Evolutionary conservation across 2,113 vertebrate species (phyloP).

Genomic region (Neofelis nebulosa): DNA sequence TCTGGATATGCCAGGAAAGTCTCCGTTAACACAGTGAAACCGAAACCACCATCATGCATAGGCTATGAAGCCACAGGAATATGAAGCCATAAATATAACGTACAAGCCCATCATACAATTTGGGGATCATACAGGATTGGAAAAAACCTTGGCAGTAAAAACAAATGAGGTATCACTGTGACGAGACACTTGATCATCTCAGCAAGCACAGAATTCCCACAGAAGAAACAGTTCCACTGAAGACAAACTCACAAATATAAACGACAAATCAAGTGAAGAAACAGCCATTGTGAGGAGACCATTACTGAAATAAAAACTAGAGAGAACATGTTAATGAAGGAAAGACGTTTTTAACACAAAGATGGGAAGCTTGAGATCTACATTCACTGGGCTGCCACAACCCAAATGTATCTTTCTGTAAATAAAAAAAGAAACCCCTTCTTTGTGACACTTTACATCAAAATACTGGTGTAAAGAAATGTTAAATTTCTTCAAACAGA

Average conservation of each 20-base stretch:
- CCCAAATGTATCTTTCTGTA: background rate
- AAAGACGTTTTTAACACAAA: background rate
- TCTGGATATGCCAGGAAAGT: background rate
- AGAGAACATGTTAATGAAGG: background rate
- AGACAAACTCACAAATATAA: background rate
- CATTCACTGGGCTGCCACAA: background rate
- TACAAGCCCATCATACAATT: background rate
- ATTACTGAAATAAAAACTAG: background rate
- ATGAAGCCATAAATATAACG: background rate
- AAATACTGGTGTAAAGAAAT: background rate
- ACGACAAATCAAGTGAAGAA: background rate
- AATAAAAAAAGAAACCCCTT: background rate
- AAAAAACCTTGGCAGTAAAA: background rate
- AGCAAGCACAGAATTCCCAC: background rate
- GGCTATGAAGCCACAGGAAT: background rate
- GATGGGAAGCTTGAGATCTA: background rate
- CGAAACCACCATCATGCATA: background rate
- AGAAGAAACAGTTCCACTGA: background rate
- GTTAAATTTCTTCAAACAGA: background rate
- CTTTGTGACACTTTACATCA: background rate
- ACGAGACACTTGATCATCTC: background rate
- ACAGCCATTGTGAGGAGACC: background rate
- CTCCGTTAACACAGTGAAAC: background rate
- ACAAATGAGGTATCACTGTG: background rate
- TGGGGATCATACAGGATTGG: background rate